Conservation (phyloP, 2,113 vertebrate genomes). For the Scortum barcoo region DNA sequence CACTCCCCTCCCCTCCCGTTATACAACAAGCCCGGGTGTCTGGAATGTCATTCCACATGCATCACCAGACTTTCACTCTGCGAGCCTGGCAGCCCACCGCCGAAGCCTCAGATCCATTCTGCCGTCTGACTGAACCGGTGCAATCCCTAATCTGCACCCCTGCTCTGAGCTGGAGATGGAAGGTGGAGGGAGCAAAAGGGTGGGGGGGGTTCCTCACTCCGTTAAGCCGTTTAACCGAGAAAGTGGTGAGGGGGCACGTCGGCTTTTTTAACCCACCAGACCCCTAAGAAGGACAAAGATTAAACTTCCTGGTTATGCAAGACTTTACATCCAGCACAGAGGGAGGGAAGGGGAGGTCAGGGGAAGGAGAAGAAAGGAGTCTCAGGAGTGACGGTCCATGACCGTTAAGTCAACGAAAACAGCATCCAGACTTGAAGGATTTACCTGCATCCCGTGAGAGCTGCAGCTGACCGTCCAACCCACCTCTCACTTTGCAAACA, state of each 20-base stretch:
- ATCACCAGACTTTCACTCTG: conserved; percentile 70
- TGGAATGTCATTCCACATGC: conserved; percentile 86
- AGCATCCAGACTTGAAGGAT: conserved; percentile 20
- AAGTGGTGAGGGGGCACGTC: conserved; percentile 41
- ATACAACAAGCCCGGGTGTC: conserved; percentile 78
- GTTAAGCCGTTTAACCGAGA: conserved; percentile 64
- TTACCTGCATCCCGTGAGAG: conserved; percentile 35
- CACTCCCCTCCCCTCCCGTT: conserved; percentile 77
- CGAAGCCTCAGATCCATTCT: conserved; percentile 53
- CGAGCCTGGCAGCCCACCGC: conserved; percentile 36
- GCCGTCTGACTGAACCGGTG: conserved; percentile 50
- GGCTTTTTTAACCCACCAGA: conserved; percentile 47
- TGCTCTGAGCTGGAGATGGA: conserved; percentile 36
- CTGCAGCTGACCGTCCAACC: conserved; percentile 24
- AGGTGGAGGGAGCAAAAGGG: neutral
- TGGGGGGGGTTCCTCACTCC: conserved; percentile 8
- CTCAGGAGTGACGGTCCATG: conserved; percentile 5
- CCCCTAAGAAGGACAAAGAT: conserved; percentile 66
- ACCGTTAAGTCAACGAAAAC: conserved; percentile 45
- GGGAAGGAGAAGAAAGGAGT: neutral
- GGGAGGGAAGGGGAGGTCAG: conserved; percentile 25
- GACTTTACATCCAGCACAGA: conserved; percentile 19
- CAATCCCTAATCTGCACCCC: conserved; percentile 53
- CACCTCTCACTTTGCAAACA: conserved; percentile 48
- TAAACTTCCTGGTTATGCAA: conserved; percentile 70